phyloP scores from a whole-genome alignment of 2,113 vertebrate species.

The Misgurnus mizolepis region DNA sequence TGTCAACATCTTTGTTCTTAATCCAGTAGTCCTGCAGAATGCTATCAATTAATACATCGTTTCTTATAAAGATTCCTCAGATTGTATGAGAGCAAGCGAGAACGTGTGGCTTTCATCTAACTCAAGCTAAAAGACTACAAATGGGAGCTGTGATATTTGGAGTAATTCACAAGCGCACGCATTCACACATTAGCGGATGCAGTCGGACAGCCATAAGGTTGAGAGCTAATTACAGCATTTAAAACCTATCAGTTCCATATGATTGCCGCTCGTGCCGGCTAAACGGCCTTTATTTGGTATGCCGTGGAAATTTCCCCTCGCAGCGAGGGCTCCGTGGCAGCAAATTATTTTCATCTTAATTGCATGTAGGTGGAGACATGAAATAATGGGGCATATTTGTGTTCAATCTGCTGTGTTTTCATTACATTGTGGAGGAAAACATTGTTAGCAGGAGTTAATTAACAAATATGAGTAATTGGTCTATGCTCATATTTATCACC shows the following conservation, averaged over 20 bases:
- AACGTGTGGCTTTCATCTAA: slow-evolving; percentile 33
- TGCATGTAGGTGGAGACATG: slow-evolving; percentile 56
- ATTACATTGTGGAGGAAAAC: slow-evolving; percentile 54
- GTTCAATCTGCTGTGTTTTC: slow-evolving; percentile 56
- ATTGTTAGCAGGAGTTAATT: slow-evolving; percentile 71
- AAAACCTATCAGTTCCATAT: slow-evolving; percentile 58
- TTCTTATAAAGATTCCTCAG: slow-evolving; percentile 12
- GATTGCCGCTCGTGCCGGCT: slow-evolving; percentile 53
- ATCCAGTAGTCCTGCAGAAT: slow-evolving; percentile 22
- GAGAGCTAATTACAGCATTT: slow-evolving; percentile 62
- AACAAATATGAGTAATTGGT: slow-evolving; percentile 72
- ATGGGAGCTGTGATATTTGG: slow-evolving; percentile 48
- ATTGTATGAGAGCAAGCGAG: slow-evolving; percentile 9
- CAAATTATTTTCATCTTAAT: slow-evolving; percentile 57
- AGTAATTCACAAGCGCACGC: slow-evolving; percentile 52
- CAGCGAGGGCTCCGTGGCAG: slow-evolving; percentile 43
- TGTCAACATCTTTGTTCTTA: slow-evolving; percentile 41
- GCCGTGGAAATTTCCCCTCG: slow-evolving; percentile 42
- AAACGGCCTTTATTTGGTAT: slow-evolving; percentile 55
- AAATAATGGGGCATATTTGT: slow-evolving; percentile 51
- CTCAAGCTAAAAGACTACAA: slow-evolving; percentile 38
- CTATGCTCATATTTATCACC: slow-evolving; percentile 68
- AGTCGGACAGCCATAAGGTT: slow-evolving; percentile 56
- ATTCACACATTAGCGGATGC: slow-evolving; percentile 46
- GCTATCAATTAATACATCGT: not conserved